Percentiles rank a stretch among this genome's conserved stretches.
phyloP scores from a whole-genome alignment of 2,888 invertebrate species.

The Cepaea hortensis region DNA sequence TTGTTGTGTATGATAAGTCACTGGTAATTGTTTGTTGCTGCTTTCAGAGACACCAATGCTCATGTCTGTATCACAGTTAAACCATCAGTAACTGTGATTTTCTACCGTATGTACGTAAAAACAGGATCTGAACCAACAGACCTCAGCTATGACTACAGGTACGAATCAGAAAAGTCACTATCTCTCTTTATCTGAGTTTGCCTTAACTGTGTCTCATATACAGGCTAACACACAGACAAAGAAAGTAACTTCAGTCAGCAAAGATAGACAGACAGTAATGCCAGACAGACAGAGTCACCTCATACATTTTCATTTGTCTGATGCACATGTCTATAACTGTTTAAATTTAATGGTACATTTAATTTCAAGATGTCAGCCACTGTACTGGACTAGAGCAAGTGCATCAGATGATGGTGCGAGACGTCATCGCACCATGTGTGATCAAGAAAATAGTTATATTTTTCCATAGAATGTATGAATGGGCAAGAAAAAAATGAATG shows the following conservation, averaged over 20 bases:
- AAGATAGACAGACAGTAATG: background rate
- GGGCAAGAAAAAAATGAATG: too few relatives aligned
- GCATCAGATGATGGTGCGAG: background rate
- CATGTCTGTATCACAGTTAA: slow-evolving; percentile 26
- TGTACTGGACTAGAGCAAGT: background rate
- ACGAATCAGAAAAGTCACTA: background rate
- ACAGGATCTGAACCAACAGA: slow-evolving; percentile 37
- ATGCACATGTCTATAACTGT: background rate
- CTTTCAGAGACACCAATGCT: slow-evolving; percentile 29
- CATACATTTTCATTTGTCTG: background rate
- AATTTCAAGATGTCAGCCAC: background rate
- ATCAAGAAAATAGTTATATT: too few relatives aligned
- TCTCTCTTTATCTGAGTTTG: background rate
- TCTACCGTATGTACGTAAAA: slow-evolving; percentile 39
- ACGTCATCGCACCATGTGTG: too few relatives aligned
- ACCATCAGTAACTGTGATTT: background rate
- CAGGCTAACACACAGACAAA: background rate
- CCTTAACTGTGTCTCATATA: background rate
- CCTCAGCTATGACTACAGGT: slow-evolving; percentile 41
- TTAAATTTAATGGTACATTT: too few relatives aligned
- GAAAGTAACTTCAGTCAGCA: background rate
- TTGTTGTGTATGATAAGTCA: too few relatives aligned
- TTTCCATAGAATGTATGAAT: too few relatives aligned
- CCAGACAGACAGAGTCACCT: background rate
- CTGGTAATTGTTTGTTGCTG: too few relatives aligned